Evolutionary conservation across 2,888 invertebrate genomes (phyloP), one percentile per base, ranked within the genome.

Genomic region (Silvanus unidentatus): DNA sequence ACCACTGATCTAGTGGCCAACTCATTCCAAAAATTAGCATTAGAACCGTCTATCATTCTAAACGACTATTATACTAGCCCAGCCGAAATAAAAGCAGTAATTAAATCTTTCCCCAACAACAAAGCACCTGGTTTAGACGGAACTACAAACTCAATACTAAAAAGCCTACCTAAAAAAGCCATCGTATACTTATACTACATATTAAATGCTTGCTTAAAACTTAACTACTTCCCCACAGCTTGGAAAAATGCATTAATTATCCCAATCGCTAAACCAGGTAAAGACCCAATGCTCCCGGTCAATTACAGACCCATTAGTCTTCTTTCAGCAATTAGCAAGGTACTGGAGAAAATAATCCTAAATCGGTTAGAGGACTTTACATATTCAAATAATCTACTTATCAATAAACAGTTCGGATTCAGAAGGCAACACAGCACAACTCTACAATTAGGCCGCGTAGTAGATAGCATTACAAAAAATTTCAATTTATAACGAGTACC

Each of bases 361-460:
- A 43, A 36, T 8, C 32, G 10, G 3, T 8, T 32, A 32, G 4
- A n/a, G n/a, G n/a, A 32, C n/a, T 53, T 34, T 34, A 44, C 5
- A 27, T 50, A 34, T 1, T n/a, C 4, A 14, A 22, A 35, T 9
- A 42, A 45, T 11, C 22, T 36, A 5, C 6, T 45, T 10, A 10
- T 27, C 1, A 34, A 44, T 3, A 39, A 59, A 27, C 64, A 65
- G 48, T 61, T 58, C 42, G 61, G 63, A 4, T 65, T 66, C 47
- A 29, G 62, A 14, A 39, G 32, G 37, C 40, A 47, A 8, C 61
- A 59, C 40, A 52, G 50, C 2, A 63, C 63, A 1, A 47, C 42
- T 3, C 53, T 57, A 16, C 64, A 63, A 43, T 47, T 64, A n/a
- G 4, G 12, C 10, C n/a, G 32, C 5, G 3, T 32, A 9, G 45